Base-by-base conservation (phyloP, 2,113 vertebrate genomes). In the Chauna torquata region DNA sequence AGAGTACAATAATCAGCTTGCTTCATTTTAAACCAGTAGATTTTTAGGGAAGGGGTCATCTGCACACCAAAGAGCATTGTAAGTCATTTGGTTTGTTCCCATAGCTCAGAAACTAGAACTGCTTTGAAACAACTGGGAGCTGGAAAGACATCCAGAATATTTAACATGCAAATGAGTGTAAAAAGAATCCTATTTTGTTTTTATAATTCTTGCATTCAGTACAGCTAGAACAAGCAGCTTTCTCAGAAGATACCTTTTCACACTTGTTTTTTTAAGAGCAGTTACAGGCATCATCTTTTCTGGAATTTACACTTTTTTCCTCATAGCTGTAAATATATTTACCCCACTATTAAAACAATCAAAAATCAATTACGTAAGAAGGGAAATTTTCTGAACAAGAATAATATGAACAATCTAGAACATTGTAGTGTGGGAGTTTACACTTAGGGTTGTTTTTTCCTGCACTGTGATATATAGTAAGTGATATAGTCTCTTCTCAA, bases 181-280 rank as follows among this genome's bases (percentile, higher is more conserved):
- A 94, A 70, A 95, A 95, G 93, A 95, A 93, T 82, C 78, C 92
- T 88, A 88, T 92, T 97, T 96, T 95, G 94, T 76, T 97, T 96
- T 94, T 92, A 76, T 95, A 95, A 97, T 97, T 94, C 74, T 64
- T 78, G 59, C 40, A 83, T 90, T 95, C 88, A 83, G 45, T 11
- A 68, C 23, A 81, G 69, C 90, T 66, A 89, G 72, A 87, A 96
- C 25, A 94, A 95, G 76, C 59, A 96, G 81, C 70, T 87, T 86
- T 90, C 89, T 95, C 65, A 92, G 87, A 90, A 89, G 32, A 74
- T 27, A 45, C 55, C 45, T 89, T 84, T 76, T 70, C 54, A 50
- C 52, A 49, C 38, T 23, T 74, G 25, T 6, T 42, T 79, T 45
- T 23, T 71, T 79, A 72, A 47, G 22, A 85, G 57, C 40, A 84